Evolutionary conservation across 2,113 vertebrate genomes (phyloP).

Genomic region (Protomyctophum bolini): DNA sequence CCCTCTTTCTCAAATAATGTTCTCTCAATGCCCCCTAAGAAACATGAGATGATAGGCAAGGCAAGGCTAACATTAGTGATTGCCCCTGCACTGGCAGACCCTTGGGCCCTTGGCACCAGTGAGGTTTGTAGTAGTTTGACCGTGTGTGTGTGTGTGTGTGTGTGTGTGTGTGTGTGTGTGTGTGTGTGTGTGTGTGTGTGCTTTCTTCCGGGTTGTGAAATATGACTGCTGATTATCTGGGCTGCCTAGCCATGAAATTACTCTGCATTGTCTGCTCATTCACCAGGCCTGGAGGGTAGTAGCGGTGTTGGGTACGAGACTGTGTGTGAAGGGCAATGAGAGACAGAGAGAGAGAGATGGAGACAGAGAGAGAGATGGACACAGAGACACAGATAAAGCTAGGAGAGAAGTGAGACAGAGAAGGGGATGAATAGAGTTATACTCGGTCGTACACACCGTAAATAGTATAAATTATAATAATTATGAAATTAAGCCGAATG

Average conservation of each 20-base stretch:
- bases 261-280: constrained; percentile 62
- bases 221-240: constrained; percentile 71
- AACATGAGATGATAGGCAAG: neutral
- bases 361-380: constrained; percentile 31
- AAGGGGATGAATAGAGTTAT: too few species aligned
- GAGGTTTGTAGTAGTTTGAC: neutral
- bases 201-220: constrained; percentile 61
- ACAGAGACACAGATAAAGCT: neutral
- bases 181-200: constrained; percentile 33
- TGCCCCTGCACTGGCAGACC: constrained; percentile 43
- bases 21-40: too few species aligned
- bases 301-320: constrained; percentile 22
- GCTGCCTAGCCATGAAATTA: constrained; percentile 74
- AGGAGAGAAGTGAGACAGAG: too few species aligned
- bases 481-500: too few species aligned
- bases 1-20: too few species aligned
- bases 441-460: too few species aligned
- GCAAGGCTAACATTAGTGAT: constrained; percentile 45
- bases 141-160: constrained; percentile 24
- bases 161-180: constrained; percentile 26
- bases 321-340: constrained; percentile 63
- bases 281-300: neutral
- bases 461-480: too few species aligned
- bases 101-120: constrained; percentile 29
- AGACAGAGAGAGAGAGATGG: constrained; percentile 35